A percentile compares a stretch with the other conserved stretches of the same genome.
Evolutionary conservation across 2,797 vertebrate genomes (phyloP).

Genomic region (Urophycis tenuis): DNA sequence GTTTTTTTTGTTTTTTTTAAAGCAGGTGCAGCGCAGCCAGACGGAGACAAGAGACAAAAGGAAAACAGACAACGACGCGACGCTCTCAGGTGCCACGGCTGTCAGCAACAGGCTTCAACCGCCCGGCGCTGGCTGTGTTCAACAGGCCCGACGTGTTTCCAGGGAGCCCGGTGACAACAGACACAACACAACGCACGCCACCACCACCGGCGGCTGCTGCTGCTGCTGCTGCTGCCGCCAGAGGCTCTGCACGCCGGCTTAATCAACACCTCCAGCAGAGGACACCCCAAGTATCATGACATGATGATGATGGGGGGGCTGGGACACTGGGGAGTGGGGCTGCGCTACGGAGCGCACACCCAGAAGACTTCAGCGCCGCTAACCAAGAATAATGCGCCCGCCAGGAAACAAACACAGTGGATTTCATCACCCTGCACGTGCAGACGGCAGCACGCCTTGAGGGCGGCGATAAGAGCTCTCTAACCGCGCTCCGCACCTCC

Average conservation of each 20-base stretch:
- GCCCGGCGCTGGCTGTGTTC: not conserved
- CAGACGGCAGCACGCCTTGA: not conserved
- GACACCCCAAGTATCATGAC: not conserved
- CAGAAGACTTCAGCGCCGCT: no score
- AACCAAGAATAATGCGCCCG: no score
- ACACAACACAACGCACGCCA: not conserved
- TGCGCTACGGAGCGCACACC: no score
- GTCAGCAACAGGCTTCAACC: not conserved
- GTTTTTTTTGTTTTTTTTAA: no score
- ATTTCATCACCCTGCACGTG: not conserved
- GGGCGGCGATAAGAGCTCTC: not conserved
- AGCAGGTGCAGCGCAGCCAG: not conserved
- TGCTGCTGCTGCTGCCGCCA: not conserved
- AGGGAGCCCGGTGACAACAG: not conserved
- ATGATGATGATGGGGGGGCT: not conserved
- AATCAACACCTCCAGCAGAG: not conserved
- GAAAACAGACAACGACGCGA: not conserved
- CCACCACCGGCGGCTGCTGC: no score
- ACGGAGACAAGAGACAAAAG: not conserved
- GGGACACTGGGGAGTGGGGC: no score
- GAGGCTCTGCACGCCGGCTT: not conserved
- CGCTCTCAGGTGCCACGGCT: not conserved
- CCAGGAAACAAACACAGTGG: no score
- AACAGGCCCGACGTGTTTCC: not conserved
- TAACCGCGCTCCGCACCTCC: not conserved